phyloP scores from a whole-genome alignment of 2,113 vertebrate species.

The Zosterops lateralis region DNA sequence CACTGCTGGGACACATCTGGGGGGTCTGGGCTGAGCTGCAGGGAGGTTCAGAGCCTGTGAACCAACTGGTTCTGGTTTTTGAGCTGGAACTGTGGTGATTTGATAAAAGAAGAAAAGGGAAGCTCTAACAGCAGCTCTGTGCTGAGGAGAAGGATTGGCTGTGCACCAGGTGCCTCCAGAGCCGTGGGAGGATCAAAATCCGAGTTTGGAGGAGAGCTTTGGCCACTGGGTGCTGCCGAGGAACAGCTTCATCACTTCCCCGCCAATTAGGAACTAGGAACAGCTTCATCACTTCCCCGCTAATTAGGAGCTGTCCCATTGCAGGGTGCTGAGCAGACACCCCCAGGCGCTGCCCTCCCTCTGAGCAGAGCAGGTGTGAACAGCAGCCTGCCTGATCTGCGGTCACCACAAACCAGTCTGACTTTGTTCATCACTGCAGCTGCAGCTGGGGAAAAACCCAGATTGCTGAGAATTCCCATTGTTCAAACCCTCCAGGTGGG shows the following conservation, averaged over 20 bases:
- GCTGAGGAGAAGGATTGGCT: neutral
- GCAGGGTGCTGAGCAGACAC: neutral
- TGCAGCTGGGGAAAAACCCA: neutral
- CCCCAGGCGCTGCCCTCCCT: neutral
- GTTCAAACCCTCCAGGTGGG: neutral
- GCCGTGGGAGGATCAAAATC: neutral
- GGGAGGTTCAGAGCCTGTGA: neutral
- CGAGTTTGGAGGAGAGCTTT: neutral
- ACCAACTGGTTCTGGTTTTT: neutral
- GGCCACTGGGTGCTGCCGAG: neutral
- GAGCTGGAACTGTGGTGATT: neutral
- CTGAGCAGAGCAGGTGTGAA: neutral
- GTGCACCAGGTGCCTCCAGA: neutral
- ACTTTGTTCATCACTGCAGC: neutral
- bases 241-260: neutral
- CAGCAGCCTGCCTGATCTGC: neutral
- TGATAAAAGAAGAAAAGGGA: neutral
- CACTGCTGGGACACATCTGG: neutral
- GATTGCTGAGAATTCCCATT: neutral
- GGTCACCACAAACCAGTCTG: neutral
- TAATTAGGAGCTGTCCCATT: neutral
- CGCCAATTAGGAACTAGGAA: neutral
- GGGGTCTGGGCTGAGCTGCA: neutral
- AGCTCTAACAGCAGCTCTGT: neutral
- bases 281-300: neutral